Conservation (phyloP, 2,797 vertebrate species). For the Knipowitschia caucasica region DNA sequence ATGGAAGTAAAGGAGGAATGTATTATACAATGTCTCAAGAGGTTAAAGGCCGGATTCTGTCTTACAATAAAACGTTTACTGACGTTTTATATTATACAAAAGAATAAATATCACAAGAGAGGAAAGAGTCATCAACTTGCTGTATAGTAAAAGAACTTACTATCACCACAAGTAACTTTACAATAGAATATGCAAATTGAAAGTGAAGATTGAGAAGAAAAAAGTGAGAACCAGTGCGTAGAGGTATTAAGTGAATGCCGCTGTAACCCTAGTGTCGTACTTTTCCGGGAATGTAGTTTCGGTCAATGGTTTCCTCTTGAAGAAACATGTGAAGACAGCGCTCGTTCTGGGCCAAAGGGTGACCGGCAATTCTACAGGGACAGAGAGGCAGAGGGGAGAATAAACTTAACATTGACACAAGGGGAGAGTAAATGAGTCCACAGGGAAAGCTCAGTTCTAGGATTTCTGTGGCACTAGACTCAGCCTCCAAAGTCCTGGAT, state of each 20-base stretch:
- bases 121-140: constrained; percentile 26
- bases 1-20: constrained; percentile 14
- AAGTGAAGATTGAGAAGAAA: constrained; percentile 45
- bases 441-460: too few species aligned
- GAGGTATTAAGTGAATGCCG: constrained; percentile 27
- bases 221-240: constrained; percentile 31
- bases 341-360: constrained; percentile 98
- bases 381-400: background rate
- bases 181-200: constrained; percentile 30
- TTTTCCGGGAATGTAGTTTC: constrained; percentile 95
- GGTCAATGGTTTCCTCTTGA: constrained; percentile 96
- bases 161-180: constrained; percentile 30
- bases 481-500: too few species aligned
- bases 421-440: too few species aligned
- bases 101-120: constrained; percentile 38
- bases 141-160: constrained; percentile 23
- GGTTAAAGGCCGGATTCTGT: constrained; percentile 31
- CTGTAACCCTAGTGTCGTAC: constrained; percentile 89
- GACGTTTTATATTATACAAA: constrained; percentile 31
- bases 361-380: constrained; percentile 90
- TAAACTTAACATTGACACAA: background rate
- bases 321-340: constrained; percentile 99
- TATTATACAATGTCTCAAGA: constrained; percentile 16
- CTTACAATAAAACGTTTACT: constrained; percentile 24
- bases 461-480: too few species aligned